These are phyloP conservation scores for Pelagia noctiluca DNA, from an alignment of 30 jellyfish, hydroid and myxozoan genomes.

Conservation along the genomic window DNA sequence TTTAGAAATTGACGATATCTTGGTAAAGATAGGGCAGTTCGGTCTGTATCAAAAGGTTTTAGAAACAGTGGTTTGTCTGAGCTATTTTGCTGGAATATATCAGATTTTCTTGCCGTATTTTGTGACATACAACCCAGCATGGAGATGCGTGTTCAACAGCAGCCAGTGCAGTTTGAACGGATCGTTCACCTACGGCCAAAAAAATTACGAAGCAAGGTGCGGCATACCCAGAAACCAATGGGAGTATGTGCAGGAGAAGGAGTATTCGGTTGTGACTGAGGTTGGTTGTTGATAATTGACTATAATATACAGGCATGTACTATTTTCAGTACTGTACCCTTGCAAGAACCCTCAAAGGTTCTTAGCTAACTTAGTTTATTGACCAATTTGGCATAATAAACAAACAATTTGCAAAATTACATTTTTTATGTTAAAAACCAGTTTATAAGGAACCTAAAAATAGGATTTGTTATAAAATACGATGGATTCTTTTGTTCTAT, in stretches of 20 bases:
- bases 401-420: too few relatives aligned
- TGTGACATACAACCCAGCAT: slow-evolving; percentile 70
- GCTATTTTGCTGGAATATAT: neutral
- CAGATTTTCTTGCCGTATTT: slow-evolving; percentile 52
- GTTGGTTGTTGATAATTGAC: slow-evolving; percentile 15
- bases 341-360: too few relatives aligned
- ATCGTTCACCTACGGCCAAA: neutral
- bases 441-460: too few relatives aligned
- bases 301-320: too few relatives aligned
- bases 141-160: slow-evolving; percentile 69
- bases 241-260: slow-evolving; percentile 64
- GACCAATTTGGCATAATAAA: too few relatives aligned
- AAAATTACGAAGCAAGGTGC: slow-evolving; percentile 57
- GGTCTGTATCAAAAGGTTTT: neutral
- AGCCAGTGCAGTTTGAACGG: slow-evolving; percentile 32
- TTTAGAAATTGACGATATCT: slow-evolving; percentile 1
- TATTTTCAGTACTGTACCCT: too few relatives aligned
- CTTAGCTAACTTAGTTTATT: too few relatives aligned
- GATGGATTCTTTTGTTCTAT: too few relatives aligned
- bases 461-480: too few relatives aligned
- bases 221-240: slow-evolving; percentile 75
- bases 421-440: too few relatives aligned
- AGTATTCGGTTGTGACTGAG: slow-evolving; percentile 87
- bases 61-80: neutral
- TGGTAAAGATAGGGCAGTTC: neutral